Evolutionary conservation across 37 sponge, comb jelly and placozoan genomes (phyloP), one percentile per base, ranked within the genome.

Genomic region (Theonella swinhoei): DNA sequence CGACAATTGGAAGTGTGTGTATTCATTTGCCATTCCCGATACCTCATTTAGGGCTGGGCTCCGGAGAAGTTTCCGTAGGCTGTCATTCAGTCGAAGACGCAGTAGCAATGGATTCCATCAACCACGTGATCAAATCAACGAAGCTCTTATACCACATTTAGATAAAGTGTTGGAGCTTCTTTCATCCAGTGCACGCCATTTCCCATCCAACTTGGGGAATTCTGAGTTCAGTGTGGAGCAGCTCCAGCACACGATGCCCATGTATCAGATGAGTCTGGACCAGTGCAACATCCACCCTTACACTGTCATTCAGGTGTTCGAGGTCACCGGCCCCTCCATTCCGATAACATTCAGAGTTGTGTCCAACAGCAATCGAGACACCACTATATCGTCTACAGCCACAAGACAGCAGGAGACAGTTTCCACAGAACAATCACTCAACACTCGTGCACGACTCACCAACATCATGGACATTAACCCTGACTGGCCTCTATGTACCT

Each of bases 391-490:
- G 7, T 20, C 28, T 0, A 39, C n/a, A 26, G 39, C 2, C 2
- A 33, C 19, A 22, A 19, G 2, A 0, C 58, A 3, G 25, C 8
- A 23, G 7, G 7, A 9, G 7, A 66, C 68, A 25, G 28, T 22
- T 22, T 66, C 68, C 8, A n/a, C n/a, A n/a, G 22, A 2, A 2
- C 31, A 59, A 23, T 32, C 5, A 2, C 20, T 33, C 11, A 26
- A 4, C 0, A 47, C 40, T 30, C 75, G 63, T 0, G 74, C 69
- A 1, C 81, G 79, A 3, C 68, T 66, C 3, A 75, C 75, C 1
- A 87, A 87, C 76, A 71, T 87, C 36, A 87, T 87, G 88, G 88
- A 87, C 61, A 79, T 87, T 42, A 87, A 87, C 61, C 88, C 88
- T 24, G n/a, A 47, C 32, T 87, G 88, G 88, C 69, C 88, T 7